Conservation (phyloP, 2,888 invertebrate species). For the Cyclophora albipunctata region DNA sequence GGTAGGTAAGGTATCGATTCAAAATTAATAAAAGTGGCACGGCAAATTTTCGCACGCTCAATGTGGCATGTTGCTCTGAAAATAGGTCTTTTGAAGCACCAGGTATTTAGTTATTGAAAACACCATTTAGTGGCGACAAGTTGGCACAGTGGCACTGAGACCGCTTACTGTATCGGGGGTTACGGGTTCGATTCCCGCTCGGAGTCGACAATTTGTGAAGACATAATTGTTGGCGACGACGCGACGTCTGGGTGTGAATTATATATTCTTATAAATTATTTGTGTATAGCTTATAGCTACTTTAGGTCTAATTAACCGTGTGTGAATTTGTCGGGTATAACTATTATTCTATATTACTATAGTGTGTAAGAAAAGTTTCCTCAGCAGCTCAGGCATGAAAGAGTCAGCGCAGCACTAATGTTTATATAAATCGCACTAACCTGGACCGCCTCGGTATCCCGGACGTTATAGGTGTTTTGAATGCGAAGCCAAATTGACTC, state of each 20-base stretch:
- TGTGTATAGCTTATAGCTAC: no score
- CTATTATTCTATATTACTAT: no score
- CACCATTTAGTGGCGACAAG: slow-evolving; percentile 8
- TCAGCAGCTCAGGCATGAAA: slow-evolving; percentile 31
- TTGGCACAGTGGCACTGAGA: no score
- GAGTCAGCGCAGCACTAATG: slow-evolving; percentile 43
- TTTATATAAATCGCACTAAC: slow-evolving; percentile 60
- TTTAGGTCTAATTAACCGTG: no score
- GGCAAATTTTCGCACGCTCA: slow-evolving; percentile 15
- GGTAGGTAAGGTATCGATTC: slow-evolving; percentile 3
- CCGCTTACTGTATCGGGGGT: no score
- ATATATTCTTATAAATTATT: no score
- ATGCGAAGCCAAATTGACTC: slow-evolving; percentile 70
- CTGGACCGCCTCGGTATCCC: slow-evolving; percentile 40
- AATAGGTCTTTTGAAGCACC: slow-evolving; percentile 24
- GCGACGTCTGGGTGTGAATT: no score
- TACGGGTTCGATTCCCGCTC: no score
- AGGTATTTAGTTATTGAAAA: slow-evolving; percentile 20
- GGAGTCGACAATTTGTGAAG: no score
- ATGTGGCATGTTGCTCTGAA: neutral
- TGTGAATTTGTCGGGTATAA: no score
- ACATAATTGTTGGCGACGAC: no score
- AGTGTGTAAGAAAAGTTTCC: slow-evolving; percentile 29
- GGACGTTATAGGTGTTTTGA: slow-evolving; percentile 60
- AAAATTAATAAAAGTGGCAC: slow-evolving; percentile 26